Evolutionary conservation across 2,888 invertebrate genomes (phyloP).

Genomic region (Campaea margaritaria): DNA sequence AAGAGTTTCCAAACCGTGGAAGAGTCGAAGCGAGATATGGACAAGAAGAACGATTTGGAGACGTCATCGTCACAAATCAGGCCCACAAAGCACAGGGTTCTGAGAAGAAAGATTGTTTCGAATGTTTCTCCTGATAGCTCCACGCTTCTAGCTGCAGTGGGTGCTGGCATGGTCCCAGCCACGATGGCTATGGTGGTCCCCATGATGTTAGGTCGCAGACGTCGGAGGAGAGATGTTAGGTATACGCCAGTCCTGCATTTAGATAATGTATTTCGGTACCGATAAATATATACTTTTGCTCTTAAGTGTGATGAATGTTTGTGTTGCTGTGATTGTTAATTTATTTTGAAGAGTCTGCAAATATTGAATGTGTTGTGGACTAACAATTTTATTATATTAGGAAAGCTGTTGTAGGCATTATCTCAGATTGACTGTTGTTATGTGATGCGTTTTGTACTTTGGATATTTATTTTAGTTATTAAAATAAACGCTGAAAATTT

Average conservation of each 20-base stretch:
- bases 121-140: slow-evolving; percentile 82
- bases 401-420: not conserved
- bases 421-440: not conserved
- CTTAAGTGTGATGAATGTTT: slow-evolving; percentile 18
- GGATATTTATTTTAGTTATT: slow-evolving; percentile 1
- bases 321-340: slow-evolving; percentile 50
- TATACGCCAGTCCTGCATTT: slow-evolving; percentile 48
- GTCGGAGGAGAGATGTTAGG: slow-evolving; percentile 64
- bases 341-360: slow-evolving; percentile 35
- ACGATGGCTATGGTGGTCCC: slow-evolving; percentile 93
- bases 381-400: slow-evolving; percentile 4
- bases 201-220: slow-evolving; percentile 87
- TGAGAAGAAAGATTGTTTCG: slow-evolving; percentile 66
- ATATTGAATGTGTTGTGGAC: slow-evolving; percentile 10
- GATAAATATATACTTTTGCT: slow-evolving; percentile 41
- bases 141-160: slow-evolving; percentile 89
- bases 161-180: slow-evolving; percentile 92
- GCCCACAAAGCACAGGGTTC: slow-evolving; percentile 63
- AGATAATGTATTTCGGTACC: slow-evolving; percentile 56
- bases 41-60: slow-evolving; percentile 69
- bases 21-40: slow-evolving; percentile 79
- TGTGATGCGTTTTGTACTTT: slow-evolving; percentile 4
- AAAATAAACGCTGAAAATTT: slow-evolving; percentile 3
- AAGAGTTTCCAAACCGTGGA: slow-evolving; percentile 89
- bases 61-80: slow-evolving; percentile 59